Evolutionary conservation across 2,113 vertebrate genomes (phyloP).

Genomic region (Odocoileus virginianus): DNA sequence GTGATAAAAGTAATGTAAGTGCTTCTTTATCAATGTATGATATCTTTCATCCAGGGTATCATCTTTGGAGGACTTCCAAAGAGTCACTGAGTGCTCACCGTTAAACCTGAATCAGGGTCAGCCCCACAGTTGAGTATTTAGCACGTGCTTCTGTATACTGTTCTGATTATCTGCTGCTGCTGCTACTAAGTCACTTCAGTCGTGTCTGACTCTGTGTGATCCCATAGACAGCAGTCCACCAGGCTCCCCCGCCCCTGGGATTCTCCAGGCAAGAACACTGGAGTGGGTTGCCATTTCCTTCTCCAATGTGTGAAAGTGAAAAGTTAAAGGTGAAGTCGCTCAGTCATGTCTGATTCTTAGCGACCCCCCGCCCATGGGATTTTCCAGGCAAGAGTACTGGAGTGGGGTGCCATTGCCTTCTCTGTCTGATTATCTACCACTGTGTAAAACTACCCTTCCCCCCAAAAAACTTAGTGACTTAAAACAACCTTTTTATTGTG

Average conservation of each 20-base stretch:
- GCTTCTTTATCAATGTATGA: not conserved
- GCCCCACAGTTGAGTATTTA: not conserved
- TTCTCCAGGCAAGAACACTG: no score
- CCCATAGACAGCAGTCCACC: no score
- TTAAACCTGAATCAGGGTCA: not conserved
- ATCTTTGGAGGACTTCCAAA: not conserved
- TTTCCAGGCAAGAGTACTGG: no score
- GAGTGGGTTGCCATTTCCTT: no score
- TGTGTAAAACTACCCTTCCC: not conserved
- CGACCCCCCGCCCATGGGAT: no score
- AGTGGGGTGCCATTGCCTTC: no score
- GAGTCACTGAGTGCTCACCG: not conserved
- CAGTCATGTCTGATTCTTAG: no score
- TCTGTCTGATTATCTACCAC: not conserved
- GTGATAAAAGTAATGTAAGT: not conserved
- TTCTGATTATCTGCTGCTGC: not conserved
- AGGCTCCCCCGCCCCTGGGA: no score
- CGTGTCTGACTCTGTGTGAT: no score
- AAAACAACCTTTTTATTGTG: not conserved
- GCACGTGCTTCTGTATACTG: rapidly evolving
- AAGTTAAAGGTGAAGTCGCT: no score
- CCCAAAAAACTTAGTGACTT: not conserved
- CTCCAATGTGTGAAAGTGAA: no score
- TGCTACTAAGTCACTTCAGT: no score
- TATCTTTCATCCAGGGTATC: not conserved